Evolutionary conservation across 2,888 invertebrate species (phyloP), one percentile per base, ranked within the genome.

Genomic region (Desoria tigrina): DNA sequence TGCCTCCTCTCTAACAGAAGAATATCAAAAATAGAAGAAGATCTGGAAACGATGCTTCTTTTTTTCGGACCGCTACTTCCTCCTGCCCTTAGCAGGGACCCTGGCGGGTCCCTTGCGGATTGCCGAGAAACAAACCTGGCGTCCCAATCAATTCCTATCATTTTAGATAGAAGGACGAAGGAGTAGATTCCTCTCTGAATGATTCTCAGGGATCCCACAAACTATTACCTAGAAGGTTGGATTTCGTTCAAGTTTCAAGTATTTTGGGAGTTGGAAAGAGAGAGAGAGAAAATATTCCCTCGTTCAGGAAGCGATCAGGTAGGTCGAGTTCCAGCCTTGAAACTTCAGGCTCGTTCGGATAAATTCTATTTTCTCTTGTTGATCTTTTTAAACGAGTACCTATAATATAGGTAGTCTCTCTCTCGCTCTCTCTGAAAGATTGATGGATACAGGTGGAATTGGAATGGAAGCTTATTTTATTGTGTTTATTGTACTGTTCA

Each of bases 121-220:
- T 55, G 7, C 28, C 27, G 27, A 55, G 27, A 57, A 51, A 51
- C 56, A 57, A 39, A n/a, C 45, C 45, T n/a, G 26, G 56, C 42
- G 6, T 14, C 21, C 39, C 32, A 57, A 57, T 57, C 56, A 57
- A 57, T 57, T 57, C 56, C 39, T 57, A 57, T 57, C 32, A 14
- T 57, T 57, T 21, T 11, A 28, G 56, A 39, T 18, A 42, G 21
- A 51, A 51, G 7, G 42, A 55, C 27, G 16, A 55, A 55, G 32
- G n/a, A n/a, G n/a, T n/a, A n/a, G n/a, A n/a, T n/a, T n/a, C n/a
- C n/a, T n/a, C n/a, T n/a, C n/a, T n/a, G n/a, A n/a, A n/a, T n/a
- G n/a, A n/a, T n/a, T n/a, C n/a, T n/a, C n/a, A n/a, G n/a, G n/a
- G n/a, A n/a, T n/a, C n/a, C n/a, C n/a, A n/a, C n/a, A n/a, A n/a